A percentile compares a stretch with the other conserved stretches of the same genome.
phyloP scores from a whole-genome alignment of 2,113 vertebrate species.

The Arizona elegans region DNA sequence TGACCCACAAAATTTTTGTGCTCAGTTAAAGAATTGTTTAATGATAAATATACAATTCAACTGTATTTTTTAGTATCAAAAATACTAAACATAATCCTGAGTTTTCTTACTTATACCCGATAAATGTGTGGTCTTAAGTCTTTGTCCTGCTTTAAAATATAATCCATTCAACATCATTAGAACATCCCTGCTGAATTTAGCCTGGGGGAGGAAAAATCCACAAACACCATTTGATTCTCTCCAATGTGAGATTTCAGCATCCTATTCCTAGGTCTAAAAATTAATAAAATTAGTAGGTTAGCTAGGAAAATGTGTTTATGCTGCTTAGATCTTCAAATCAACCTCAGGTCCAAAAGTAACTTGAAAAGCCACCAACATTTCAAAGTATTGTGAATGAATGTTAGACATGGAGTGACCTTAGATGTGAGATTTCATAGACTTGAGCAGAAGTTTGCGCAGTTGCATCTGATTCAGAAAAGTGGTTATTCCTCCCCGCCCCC shows the following conservation, averaged over 20 bases:
- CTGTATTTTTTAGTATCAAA: background rate
- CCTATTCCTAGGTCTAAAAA: background rate
- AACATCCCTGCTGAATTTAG: background rate
- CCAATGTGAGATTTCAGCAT: background rate
- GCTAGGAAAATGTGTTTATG: background rate
- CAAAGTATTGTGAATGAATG: background rate
- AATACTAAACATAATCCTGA: background rate
- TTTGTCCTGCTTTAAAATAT: background rate
- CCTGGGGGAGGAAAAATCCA: background rate
- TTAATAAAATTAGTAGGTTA: background rate
- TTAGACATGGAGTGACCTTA: background rate
- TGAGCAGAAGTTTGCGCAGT: background rate
- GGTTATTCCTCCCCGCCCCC: background rate
- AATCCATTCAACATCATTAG: background rate
- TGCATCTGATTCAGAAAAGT: background rate
- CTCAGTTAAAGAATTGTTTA: background rate
- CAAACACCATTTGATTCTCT: background rate
- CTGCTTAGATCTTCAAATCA: background rate
- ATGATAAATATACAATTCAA: background rate
- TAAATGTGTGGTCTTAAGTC: background rate
- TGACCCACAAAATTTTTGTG: background rate
- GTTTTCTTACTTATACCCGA: background rate
- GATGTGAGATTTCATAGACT: background rate
- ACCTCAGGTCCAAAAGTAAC: background rate
- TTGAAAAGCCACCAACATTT: background rate